phyloP scores from a whole-genome alignment of 2,888 invertebrate species.

The Tipula confusa region DNA sequence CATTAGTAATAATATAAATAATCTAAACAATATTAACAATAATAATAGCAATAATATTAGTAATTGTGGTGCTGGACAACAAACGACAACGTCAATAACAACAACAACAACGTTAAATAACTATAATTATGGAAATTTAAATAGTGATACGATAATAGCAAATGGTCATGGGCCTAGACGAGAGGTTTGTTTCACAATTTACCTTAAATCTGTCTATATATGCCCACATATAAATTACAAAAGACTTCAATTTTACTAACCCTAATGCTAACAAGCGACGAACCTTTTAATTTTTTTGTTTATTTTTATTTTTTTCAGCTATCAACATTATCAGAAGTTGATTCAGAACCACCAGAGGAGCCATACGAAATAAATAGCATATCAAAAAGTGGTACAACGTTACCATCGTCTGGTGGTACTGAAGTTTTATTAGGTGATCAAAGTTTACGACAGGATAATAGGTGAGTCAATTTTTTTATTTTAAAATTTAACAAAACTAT shows the following conservation, averaged over 20 bases:
- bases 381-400: conserved; percentile 43
- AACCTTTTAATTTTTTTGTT: not conserved
- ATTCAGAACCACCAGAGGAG: conserved; percentile 37
- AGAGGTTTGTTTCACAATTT: conserved; percentile 43
- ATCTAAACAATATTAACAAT: conserved; percentile 33
- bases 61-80: conserved; percentile 32
- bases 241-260: not conserved
- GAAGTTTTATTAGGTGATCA: conserved; percentile 50
- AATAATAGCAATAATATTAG: conserved; percentile 41
- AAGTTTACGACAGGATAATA: conserved; percentile 45
- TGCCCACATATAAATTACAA: too few species aligned
- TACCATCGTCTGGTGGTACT: conserved; percentile 43
- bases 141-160: conserved; percentile 48
- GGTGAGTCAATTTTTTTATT: conserved; percentile 41
- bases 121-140: conserved; percentile 36
- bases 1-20: conserved; percentile 37
- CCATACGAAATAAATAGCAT: conserved; percentile 44
- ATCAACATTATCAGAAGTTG: conserved; percentile 45
- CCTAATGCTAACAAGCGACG: not conserved
- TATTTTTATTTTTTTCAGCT: conserved; percentile 40
- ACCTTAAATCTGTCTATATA: not conserved
- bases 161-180: conserved; percentile 49
- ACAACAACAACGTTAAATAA: conserved; percentile 38
- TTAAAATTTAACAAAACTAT: too few species aligned
- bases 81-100: not conserved